Base-by-base conservation (phyloP, 2,797 vertebrate genomes). In the Lophius americanus region DNA sequence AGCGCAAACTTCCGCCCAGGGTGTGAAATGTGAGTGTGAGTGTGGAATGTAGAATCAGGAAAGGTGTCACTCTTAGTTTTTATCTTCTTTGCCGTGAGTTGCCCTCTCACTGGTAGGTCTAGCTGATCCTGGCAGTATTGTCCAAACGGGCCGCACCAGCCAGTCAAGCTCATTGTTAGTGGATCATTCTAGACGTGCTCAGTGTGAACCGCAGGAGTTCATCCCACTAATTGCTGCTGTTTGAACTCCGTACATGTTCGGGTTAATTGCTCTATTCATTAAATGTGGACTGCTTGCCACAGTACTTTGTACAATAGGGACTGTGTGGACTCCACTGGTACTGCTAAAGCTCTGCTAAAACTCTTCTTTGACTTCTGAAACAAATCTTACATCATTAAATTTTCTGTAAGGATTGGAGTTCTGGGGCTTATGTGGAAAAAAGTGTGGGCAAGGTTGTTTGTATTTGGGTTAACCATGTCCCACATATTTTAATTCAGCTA, bases 231-330 rank as follows among this genome's bases (percentile, higher is more conserved):
- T 87, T 89, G 88, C 69, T 61, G 72, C 72, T 72, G 82, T 86
- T 86, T 78, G 81, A 82, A 78, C 85, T 58, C 50, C 53, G 54
- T 66, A 70, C 81, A 78, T 54, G 72, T 83, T 68, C 7, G 48
- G 79, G 62, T 81, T 84, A 83, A 87, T 86, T 82, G 74, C 82
- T 84, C 70, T 54, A 50, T 84, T 85, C 85, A 85, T 75, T 85
- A 58, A 53, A 61, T 43, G 56, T 62, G 70, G 82, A 84, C 82
- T 51, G 48, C 72, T 60, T 41, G 54, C 69, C 59, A 14, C 58
- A n/a, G 37, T 36, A 46, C 60, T 64, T 78, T 61, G 52, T 49
- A 51, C 43, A 8, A 50, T 23, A 61, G 67, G 73, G 51, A 76
- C 33, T 23, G 71, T 37, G 54, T 14, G 12, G 60, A 51, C 61